These are phyloP conservation scores for Pseudopleuronectes americanus DNA, from an alignment of 2,797 vertebrate species.

Conservation along the genomic window DNA sequence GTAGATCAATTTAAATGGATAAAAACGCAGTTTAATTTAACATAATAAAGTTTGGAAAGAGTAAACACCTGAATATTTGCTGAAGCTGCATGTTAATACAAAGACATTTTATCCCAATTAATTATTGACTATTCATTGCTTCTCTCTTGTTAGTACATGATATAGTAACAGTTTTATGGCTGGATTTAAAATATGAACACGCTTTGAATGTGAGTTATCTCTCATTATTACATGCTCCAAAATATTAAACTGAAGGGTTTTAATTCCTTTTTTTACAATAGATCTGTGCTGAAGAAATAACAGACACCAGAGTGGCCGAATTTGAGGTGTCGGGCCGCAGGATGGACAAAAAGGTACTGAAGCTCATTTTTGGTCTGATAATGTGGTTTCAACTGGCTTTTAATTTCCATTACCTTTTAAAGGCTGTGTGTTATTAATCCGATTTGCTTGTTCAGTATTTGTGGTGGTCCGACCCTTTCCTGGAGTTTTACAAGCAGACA, in stretches of 20 bases:
- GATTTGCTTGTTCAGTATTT: slow-evolving; percentile 55
- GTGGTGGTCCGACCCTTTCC: slow-evolving; percentile 95
- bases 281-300: slow-evolving; percentile 95
- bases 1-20: too few relatives aligned
- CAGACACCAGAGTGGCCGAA: slow-evolving; percentile 90
- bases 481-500: slow-evolving; percentile 93
- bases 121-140: not conserved
- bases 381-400: not conserved
- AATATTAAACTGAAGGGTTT: too few relatives aligned
- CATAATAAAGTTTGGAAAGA: too few relatives aligned
- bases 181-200: too few relatives aligned
- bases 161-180: not conserved
- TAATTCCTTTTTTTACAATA: slow-evolving; percentile 46
- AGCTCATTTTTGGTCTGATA: not conserved
- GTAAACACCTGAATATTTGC: too few relatives aligned
- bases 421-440: not conserved
- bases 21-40: too few relatives aligned
- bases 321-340: slow-evolving; percentile 90
- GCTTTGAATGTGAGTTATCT: too few relatives aligned
- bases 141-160: not conserved
- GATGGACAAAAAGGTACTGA: slow-evolving; percentile 92
- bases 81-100: too few relatives aligned
- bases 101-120: too few relatives aligned
- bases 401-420: not conserved
- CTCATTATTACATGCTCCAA: too few relatives aligned